phyloP scores from a whole-genome alignment of 2,797 vertebrate species.

The Bovichtus diacanthus region DNA sequence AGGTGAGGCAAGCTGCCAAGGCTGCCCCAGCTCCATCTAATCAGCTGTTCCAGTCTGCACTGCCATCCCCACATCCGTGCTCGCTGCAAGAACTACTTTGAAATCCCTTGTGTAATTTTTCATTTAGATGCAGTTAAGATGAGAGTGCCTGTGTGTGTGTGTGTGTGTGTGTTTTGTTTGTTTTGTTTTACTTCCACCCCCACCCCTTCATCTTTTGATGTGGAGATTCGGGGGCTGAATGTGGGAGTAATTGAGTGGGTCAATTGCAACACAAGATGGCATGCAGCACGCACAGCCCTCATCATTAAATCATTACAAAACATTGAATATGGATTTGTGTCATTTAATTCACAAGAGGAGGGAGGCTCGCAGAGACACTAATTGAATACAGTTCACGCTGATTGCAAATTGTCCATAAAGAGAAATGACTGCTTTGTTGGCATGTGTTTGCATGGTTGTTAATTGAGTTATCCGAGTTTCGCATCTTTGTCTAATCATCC shows the following conservation, averaged over 20 bases:
- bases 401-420: slow-evolving; percentile 62
- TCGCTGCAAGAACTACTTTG: slow-evolving; percentile 48
- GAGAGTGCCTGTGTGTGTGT: slow-evolving; percentile 6
- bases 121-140: slow-evolving; percentile 51
- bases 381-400: slow-evolving; percentile 69
- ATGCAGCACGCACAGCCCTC: slow-evolving; percentile 40
- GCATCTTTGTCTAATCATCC: slow-evolving; percentile 5
- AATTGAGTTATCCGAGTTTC: slow-evolving; percentile 47
- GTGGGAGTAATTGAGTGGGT: slow-evolving; percentile 70
- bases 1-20: slow-evolving; percentile 29
- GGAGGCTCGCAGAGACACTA: slow-evolving; percentile 49
- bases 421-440: slow-evolving; percentile 28
- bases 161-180: background rate
- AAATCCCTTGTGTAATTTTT: slow-evolving; percentile 66
- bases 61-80: slow-evolving; percentile 24
- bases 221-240: slow-evolving; percentile 27
- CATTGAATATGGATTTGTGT: slow-evolving; percentile 77
- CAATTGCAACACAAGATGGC: slow-evolving; percentile 59
- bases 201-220: slow-evolving; percentile 31
- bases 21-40: slow-evolving; percentile 35
- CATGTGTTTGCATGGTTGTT: slow-evolving; percentile 22
- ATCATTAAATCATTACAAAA: slow-evolving; percentile 79
- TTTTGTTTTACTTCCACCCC: background rate
- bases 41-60: slow-evolving; percentile 48
- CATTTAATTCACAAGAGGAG: slow-evolving; percentile 73